Evolutionary conservation across 2,113 vertebrate genomes (phyloP).

Genomic region (Psittacula cyanocephala): DNA sequence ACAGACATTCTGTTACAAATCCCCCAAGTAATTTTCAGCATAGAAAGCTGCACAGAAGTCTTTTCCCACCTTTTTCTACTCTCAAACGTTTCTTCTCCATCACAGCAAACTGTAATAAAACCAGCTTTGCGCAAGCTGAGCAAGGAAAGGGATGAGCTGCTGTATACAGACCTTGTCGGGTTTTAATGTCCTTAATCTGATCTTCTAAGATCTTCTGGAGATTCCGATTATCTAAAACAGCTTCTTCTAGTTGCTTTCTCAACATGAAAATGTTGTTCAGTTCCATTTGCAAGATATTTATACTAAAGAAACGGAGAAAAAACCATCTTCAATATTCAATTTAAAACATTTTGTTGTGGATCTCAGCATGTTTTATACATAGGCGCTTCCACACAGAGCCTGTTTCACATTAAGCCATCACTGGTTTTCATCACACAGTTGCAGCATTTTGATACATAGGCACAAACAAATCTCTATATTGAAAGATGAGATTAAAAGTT

Average conservation of each 20-base stretch:
- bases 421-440: background rate
- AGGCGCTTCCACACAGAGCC: background rate
- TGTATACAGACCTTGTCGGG: conserved; percentile 80
- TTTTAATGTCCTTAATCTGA: conserved; percentile 80
- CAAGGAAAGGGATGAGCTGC: background rate
- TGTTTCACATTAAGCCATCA: background rate
- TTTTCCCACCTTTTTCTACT: background rate
- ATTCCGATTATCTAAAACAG: conserved; percentile 80
- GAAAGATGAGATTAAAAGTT: conserved; percentile 16
- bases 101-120: background rate
- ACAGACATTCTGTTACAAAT: background rate
- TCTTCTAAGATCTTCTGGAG: conserved; percentile 83
- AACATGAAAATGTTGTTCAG: conserved; percentile 81
- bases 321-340: background rate
- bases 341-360: background rate
- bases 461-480: conserved; percentile 20
- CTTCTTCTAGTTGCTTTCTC: conserved; percentile 85
- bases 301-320: conserved; percentile 19
- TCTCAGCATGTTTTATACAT: background rate
- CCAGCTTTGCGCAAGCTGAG: background rate
- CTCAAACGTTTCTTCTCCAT: background rate
- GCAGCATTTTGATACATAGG: background rate
- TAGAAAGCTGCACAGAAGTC: background rate
- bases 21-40: background rate
- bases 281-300: conserved; percentile 80